phyloP scores from a whole-genome alignment of 2,797 vertebrate genomes.

The Leuciscus waleckii region DNA sequence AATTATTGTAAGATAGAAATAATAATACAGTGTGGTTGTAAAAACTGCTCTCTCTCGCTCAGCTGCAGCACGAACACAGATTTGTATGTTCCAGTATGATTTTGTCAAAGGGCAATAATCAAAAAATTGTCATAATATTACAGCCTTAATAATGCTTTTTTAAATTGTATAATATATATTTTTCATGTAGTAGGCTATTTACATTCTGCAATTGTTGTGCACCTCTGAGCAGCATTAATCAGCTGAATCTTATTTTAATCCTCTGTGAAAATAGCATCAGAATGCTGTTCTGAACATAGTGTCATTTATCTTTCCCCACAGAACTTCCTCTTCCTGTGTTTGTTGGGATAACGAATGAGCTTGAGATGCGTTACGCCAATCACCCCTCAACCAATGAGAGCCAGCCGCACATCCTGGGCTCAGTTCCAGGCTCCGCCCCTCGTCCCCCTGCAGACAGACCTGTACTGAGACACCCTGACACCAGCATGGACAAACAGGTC shows the following conservation, averaged over 20 bases:
- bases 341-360: constrained; percentile 84
- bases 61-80: too few species aligned
- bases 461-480: constrained; percentile 78
- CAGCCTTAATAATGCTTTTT: too few species aligned
- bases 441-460: constrained; percentile 74
- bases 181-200: too few species aligned
- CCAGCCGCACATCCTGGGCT: constrained; percentile 67
- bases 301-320: constrained; percentile 66
- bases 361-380: constrained; percentile 78
- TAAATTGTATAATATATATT: too few species aligned
- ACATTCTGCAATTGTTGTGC: too few species aligned
- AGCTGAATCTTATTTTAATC: background rate
- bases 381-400: constrained; percentile 68
- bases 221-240: background rate
- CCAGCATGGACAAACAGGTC: constrained; percentile 84
- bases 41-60: too few species aligned
- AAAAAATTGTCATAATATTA: too few species aligned
- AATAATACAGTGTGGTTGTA: too few species aligned
- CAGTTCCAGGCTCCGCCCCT: constrained; percentile 23
- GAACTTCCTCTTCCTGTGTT: constrained; percentile 92
- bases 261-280: background rate
- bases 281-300: background rate
- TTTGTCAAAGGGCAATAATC: too few species aligned
- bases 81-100: too few species aligned
- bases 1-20: too few species aligned